Conservation (phyloP, 2,113 vertebrate genomes). For the Eubucco bourcierii region DNA sequence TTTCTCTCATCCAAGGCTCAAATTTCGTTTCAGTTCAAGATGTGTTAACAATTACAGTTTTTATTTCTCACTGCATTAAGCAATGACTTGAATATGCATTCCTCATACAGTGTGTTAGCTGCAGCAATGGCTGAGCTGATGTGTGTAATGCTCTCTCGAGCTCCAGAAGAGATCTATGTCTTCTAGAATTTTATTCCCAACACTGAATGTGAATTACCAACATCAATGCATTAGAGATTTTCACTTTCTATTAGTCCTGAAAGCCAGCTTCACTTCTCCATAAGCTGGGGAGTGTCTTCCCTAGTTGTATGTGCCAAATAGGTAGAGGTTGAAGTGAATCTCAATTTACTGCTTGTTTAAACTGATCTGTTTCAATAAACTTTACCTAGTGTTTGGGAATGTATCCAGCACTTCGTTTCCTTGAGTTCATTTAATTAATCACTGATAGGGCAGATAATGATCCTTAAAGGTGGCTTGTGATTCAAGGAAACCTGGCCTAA, state of each 20-base stretch:
- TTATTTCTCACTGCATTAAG: background rate
- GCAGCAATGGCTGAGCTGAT: constrained; percentile 2
- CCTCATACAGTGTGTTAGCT: background rate
- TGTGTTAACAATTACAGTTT: background rate
- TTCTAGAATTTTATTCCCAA: background rate
- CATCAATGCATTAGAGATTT: background rate
- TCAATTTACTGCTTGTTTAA: constrained; percentile 79
- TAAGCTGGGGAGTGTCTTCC: constrained; percentile 71
- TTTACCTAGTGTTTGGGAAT: constrained; percentile 56
- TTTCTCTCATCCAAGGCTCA: background rate
- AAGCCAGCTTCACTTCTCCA: constrained; percentile 33
- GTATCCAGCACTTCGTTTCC: constrained; percentile 11
- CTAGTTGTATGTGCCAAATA: constrained; percentile 72
- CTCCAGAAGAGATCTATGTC: background rate
- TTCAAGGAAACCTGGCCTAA: background rate
- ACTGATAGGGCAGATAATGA: background rate
- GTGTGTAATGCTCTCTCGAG: background rate
- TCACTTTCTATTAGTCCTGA: constrained; percentile 10
- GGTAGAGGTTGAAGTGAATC: constrained; percentile 73
- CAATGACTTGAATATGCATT: background rate
- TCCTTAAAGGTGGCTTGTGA: constrained; percentile 1
- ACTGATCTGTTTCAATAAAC: constrained; percentile 76
- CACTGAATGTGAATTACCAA: constrained; percentile 9
- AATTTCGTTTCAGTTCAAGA: constrained; percentile 14
- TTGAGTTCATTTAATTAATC: constrained; percentile 39